phyloP scores from a whole-genome alignment of 2,797 vertebrate species.

The Mustela erminea region DNA sequence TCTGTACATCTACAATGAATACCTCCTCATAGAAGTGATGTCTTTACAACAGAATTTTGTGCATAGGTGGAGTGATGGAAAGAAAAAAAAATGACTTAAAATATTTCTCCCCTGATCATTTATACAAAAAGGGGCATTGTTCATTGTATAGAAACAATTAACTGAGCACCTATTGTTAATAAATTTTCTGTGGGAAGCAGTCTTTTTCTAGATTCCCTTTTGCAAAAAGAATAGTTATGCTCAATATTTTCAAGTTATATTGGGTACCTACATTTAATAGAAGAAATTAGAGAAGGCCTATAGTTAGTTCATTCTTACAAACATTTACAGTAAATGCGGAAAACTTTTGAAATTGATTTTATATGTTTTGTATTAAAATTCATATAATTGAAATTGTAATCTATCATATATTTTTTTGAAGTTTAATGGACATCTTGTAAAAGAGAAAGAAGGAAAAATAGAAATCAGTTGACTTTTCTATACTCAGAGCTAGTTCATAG shows the following conservation, averaged over 20 bases:
- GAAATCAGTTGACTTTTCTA: conserved; percentile 13
- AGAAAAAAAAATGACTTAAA: neutral
- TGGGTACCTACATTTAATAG: conserved; percentile 39
- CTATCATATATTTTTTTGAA: conserved; percentile 57
- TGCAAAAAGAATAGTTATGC: neutral
- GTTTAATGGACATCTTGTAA: neutral
- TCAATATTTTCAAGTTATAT: conserved; percentile 62
- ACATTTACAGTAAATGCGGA: conserved; percentile 46
- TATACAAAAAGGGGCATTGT: conserved; percentile 44
- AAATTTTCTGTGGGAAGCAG: conserved; percentile 67
- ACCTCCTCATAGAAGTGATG: conserved; percentile 59
- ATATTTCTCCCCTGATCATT: conserved; percentile 26
- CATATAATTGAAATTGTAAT: conserved; percentile 64
- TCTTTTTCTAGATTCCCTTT: conserved; percentile 73
- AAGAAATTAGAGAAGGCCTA: neutral
- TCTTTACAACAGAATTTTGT: conserved; percentile 51
- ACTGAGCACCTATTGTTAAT: conserved; percentile 69
- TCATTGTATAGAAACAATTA: conserved; percentile 67
- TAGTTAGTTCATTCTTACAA: conserved; percentile 24
- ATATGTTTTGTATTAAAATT: conserved; percentile 78
- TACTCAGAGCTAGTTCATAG: neutral
- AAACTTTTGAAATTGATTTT: conserved; percentile 69
- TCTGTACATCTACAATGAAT: conserved; percentile 61
- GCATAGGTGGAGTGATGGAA: neutral
- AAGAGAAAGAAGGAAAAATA: neutral